Conservation (phyloP, 2,113 vertebrate genomes). For the Alethe diademata region DNA sequence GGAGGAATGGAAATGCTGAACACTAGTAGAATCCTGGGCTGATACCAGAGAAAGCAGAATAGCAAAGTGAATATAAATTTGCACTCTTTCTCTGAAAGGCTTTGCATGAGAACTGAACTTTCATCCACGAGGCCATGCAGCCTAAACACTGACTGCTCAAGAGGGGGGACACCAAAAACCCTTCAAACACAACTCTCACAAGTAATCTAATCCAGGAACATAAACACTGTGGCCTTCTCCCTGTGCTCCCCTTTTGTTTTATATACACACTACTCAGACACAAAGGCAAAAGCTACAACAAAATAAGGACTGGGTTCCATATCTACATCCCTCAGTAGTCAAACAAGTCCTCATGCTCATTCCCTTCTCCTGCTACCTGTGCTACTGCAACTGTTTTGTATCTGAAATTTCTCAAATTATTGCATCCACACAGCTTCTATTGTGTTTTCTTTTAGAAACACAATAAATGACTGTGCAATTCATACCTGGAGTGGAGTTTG, state of each 20-base stretch:
- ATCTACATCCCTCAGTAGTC: accelerated
- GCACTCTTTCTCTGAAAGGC: neutral
- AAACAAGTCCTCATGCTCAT: neutral
- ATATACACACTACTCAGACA: neutral
- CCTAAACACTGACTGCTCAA: neutral
- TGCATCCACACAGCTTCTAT: neutral
- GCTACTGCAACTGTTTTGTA: neutral
- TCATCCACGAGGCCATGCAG: neutral
- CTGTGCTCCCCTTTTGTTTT: neutral
- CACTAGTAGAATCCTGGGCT: neutral
- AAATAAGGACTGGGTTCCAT: neutral
- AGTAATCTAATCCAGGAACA: neutral
- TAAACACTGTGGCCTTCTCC: neutral
- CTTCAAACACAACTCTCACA: neutral
- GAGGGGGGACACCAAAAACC: neutral
- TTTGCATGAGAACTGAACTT: neutral
- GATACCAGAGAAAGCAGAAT: neutral
- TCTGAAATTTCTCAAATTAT: neutral
- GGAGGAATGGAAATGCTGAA: neutral
- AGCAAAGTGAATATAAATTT: neutral
- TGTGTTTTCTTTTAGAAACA: neutral
- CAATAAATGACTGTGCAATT: neutral
- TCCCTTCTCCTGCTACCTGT: neutral
- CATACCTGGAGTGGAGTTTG: neutral
- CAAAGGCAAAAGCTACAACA: neutral